Evolutionary conservation across 2,888 invertebrate genomes (phyloP).

Genomic region (Callosobruchus maculatus): DNA sequence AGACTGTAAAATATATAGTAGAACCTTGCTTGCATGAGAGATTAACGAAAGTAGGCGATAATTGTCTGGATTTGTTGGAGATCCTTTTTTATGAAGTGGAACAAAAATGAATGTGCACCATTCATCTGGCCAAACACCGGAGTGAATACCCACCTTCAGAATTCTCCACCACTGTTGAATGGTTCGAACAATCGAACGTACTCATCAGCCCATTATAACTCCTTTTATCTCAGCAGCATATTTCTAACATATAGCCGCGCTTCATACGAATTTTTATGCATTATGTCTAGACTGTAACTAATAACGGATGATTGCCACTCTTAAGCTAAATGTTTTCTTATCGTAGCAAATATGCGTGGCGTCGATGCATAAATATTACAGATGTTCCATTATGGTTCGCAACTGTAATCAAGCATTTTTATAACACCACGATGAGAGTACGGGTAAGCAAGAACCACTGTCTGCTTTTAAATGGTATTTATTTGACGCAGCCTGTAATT

Average conservation of each 20-base stretch:
- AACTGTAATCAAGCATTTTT: not conserved
- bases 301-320: not conserved
- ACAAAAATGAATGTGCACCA: too few relatives aligned
- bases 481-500: not conserved
- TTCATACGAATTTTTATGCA: not conserved
- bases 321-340: not conserved
- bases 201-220: not conserved
- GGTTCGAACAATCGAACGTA: not conserved
- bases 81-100: too few relatives aligned
- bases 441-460: not conserved
- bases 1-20: too few relatives aligned
- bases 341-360: not conserved
- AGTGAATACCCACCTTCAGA: too few relatives aligned
- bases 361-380: not conserved
- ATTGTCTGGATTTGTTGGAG: too few relatives aligned
- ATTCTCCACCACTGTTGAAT: not conserved
- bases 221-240: not conserved
- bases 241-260: not conserved
- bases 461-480: not conserved
- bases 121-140: too few relatives aligned
- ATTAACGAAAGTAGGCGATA: too few relatives aligned
- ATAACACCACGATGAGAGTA: not conserved
- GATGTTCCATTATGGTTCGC: not conserved
- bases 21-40: too few relatives aligned
- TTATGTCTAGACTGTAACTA: not conserved